phyloP scores from a whole-genome alignment of 2,888 invertebrate species.

The Choreutis nemorana region DNA sequence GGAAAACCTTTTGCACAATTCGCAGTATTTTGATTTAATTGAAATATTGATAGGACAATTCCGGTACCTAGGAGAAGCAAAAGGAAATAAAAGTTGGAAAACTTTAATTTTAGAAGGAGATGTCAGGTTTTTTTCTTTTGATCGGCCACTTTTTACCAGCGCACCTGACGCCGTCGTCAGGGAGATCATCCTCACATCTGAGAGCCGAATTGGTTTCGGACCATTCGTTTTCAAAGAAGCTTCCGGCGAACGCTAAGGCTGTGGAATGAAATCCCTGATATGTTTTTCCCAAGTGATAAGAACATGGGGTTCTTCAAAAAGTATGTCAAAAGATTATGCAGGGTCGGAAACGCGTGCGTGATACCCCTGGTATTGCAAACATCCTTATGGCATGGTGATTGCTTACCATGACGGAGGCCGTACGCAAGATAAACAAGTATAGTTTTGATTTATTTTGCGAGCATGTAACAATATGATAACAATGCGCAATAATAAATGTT shows the following conservation, averaged over 20 bases:
- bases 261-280: not conserved
- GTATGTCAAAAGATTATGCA: no score
- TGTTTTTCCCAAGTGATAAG: not conserved
- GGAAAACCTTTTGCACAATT: no score
- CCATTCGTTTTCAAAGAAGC: not conserved
- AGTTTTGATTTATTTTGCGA: no score
- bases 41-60: no score
- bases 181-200: not conserved
- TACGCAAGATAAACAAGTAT: no score
- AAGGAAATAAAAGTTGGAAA: no score
- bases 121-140: not conserved
- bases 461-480: no score
- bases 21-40: no score
- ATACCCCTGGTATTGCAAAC: not conserved
- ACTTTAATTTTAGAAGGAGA: not conserved
- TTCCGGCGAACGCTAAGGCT: not conserved
- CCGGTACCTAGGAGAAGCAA: no score
- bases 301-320: no score
- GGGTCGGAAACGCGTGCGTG: not conserved
- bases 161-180: not conserved
- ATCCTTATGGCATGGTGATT: not conserved
- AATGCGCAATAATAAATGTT: no score
- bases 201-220: not conserved
- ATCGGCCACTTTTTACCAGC: not conserved
- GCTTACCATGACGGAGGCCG: no score